Evolutionary conservation across 2,888 invertebrate species (phyloP).

Genomic region (Campoplex nolae): DNA sequence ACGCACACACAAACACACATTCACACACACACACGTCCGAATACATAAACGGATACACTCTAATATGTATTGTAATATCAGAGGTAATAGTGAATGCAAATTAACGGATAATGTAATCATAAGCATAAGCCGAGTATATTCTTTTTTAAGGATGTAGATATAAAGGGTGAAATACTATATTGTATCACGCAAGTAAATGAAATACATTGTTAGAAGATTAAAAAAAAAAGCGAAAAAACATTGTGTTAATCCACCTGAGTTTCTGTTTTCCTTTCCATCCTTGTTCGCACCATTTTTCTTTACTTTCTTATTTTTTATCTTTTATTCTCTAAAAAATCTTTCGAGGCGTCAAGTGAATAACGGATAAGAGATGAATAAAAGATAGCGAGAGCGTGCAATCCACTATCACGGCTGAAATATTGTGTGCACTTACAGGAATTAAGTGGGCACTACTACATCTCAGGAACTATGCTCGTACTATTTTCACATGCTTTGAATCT

Average conservation of each 20-base stretch:
- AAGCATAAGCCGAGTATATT: conserved; percentile 73
- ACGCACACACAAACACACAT: conserved; percentile 38
- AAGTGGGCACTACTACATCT: conserved; percentile 19
- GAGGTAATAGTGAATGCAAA: conserved; percentile 66
- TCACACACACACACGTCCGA: neutral
- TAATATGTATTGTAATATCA: conserved; percentile 60
- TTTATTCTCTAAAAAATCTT: conserved; percentile 24
- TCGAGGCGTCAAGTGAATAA: conserved; percentile 30
- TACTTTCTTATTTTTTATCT: neutral
- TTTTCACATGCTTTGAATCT: conserved; percentile 20
- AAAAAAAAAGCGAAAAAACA: conserved; percentile 40
- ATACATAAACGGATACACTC: conserved; percentile 39
- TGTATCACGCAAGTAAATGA: conserved; percentile 73
- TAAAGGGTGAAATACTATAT: conserved; percentile 71
- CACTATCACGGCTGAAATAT: conserved; percentile 59
- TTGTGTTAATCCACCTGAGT: conserved; percentile 34
- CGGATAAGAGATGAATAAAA: conserved; percentile 60
- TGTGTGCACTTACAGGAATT: conserved; percentile 59
- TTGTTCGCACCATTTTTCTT: conserved; percentile 9
- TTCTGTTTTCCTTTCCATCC: conserved; percentile 14
- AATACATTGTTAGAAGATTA: conserved; percentile 74
- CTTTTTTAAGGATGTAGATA: conserved; percentile 75
- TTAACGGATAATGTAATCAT: conserved; percentile 70
- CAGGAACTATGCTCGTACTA: neutral
- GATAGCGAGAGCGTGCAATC: conserved; percentile 54